These are phyloP conservation scores for Odontocerum albicorne DNA, from an alignment of 2,888 invertebrate species.

Conservation along the genomic window DNA sequence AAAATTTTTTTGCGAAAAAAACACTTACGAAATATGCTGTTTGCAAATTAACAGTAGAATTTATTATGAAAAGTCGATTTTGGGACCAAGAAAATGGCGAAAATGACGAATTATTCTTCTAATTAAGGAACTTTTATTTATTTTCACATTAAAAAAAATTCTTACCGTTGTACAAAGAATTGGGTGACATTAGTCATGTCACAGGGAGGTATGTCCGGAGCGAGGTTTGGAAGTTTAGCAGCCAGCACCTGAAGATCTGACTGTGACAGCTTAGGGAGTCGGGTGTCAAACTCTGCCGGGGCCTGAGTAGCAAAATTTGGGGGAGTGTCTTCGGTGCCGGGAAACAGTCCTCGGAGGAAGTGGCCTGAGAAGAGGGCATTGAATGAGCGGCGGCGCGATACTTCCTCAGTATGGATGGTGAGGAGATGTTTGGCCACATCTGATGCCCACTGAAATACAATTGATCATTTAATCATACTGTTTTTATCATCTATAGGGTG, in stretches of 20 bases:
- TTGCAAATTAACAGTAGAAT: too few relatives aligned
- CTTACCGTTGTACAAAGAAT: constrained; percentile 67
- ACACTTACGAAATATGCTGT: too few relatives aligned
- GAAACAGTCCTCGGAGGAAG: constrained; percentile 82
- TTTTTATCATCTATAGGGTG: too few relatives aligned
- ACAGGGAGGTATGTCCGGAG: constrained; percentile 64
- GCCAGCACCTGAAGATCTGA: constrained; percentile 67
- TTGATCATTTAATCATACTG: too few relatives aligned
- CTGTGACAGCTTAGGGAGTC: constrained; percentile 64
- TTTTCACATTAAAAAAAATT: neutral
- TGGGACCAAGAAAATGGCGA: too few relatives aligned
- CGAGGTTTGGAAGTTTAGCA: constrained; percentile 67
- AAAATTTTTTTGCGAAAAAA: too few relatives aligned
- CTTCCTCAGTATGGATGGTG: constrained; percentile 83
- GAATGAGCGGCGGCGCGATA: constrained; percentile 76
- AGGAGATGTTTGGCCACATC: constrained; percentile 77
- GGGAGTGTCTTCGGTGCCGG: constrained; percentile 86
- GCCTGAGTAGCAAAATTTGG: constrained; percentile 81
- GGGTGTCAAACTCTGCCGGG: constrained; percentile 74
- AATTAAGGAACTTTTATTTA: too few relatives aligned
- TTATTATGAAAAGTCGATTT: too few relatives aligned
- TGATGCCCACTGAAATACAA: constrained; percentile 72
- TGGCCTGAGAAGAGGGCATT: constrained; percentile 78
- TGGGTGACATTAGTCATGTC: constrained; percentile 71
- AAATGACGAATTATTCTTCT: too few relatives aligned